Conservation (phyloP, 2,797 vertebrate genomes). For the Loris lydekkerianus region DNA sequence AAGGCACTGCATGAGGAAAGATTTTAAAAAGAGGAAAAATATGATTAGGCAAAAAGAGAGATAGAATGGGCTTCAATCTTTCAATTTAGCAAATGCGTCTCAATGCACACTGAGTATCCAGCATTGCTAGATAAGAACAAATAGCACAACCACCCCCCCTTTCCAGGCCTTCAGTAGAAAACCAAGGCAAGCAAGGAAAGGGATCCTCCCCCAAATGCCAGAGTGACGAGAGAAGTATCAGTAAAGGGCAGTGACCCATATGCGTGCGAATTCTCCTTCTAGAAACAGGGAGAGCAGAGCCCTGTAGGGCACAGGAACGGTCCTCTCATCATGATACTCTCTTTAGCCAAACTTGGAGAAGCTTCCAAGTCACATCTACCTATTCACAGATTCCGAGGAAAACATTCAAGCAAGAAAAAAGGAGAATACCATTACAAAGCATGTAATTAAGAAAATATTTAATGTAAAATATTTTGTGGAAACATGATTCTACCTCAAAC, state of each 20-base stretch:
- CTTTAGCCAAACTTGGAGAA: background rate
- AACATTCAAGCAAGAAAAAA: background rate
- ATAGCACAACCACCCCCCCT: background rate
- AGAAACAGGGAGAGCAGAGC: background rate
- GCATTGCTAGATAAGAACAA: background rate
- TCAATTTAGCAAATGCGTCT: background rate
- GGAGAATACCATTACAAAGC: background rate
- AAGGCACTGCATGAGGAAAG: conserved; percentile 90
- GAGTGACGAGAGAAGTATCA: fast-evolving
- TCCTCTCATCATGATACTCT: fast-evolving
- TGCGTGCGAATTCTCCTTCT: background rate
- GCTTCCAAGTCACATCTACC: background rate
- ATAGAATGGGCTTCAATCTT: background rate
- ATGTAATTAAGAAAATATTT: background rate
- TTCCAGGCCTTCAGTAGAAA: background rate
- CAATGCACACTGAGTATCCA: background rate
- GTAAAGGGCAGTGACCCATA: fast-evolving
- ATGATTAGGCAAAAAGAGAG: conserved; percentile 38
- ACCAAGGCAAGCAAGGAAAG: background rate
- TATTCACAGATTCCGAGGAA: background rate
- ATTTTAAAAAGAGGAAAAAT: conserved; percentile 64
- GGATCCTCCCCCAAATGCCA: background rate
- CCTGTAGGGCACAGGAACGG: fast-evolving
- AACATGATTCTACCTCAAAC: background rate
- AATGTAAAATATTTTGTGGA: background rate